phyloP scores from a whole-genome alignment of 2,888 invertebrate genomes.

The Meloe dianella region DNA sequence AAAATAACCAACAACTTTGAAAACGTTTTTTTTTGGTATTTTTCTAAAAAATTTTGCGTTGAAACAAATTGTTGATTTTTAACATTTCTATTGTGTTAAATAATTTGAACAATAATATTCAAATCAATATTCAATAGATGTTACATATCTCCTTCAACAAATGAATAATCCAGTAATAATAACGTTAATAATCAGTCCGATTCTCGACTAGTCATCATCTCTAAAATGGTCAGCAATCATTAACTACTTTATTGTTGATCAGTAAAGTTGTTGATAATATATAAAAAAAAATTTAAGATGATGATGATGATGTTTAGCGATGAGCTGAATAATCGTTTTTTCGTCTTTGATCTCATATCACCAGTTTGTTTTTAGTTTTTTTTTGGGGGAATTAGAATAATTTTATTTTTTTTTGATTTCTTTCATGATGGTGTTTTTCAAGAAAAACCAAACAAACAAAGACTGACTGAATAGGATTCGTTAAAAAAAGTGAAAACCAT shows the following conservation, averaged over 20 bases:
- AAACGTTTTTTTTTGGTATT: conserved; percentile 32
- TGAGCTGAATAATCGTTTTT: not conserved
- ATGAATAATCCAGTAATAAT: conserved; percentile 26
- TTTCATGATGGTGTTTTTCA: conserved; percentile 42
- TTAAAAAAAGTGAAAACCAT: conserved; percentile 36
- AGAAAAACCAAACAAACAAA: conserved; percentile 41
- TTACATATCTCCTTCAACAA: conserved; percentile 52
- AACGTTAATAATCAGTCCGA: not conserved
- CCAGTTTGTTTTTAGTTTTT: conserved; percentile 33
- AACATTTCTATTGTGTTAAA: not conserved
- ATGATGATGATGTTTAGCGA: conserved; percentile 16
- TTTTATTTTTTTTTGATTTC: conserved; percentile 55
- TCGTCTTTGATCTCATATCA: conserved; percentile 40
- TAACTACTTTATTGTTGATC: not conserved
- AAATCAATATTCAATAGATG: conserved; percentile 47
- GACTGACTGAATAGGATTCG: conserved; percentile 55
- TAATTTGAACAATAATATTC: not conserved
- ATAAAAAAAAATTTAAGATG: too few species aligned
- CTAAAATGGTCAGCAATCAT: not conserved
- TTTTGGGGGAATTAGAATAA: conserved; percentile 41
- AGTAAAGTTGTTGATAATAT: too few species aligned
- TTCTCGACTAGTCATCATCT: not conserved
- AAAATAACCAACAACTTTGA: not conserved
- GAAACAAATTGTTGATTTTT: not conserved
- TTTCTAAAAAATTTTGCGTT: conserved; percentile 26